Percentiles rank a stretch among this genome's conserved stretches.
phyloP scores from a whole-genome alignment of 2,888 invertebrate species.

The Eutolmus rufibarbis region DNA sequence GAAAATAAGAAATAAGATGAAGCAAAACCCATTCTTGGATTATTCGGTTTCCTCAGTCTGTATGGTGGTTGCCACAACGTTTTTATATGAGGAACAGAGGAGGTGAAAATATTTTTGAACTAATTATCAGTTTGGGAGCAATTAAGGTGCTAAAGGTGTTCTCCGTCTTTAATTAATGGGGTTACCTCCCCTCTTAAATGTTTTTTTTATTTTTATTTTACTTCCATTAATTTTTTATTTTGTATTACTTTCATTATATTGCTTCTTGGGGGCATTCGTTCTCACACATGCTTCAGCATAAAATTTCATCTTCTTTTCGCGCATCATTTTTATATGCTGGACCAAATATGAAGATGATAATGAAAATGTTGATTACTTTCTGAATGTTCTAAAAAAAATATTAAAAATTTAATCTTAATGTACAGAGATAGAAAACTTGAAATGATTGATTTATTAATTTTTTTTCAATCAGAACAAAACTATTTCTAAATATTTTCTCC shows the following conservation, averaged over 20 bases:
- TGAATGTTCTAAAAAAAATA: background rate
- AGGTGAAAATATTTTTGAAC: background rate
- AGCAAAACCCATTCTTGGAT: background rate
- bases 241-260: background rate
- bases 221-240: background rate
- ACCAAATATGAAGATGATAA: background rate
- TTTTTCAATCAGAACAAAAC: no score
- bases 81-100: background rate
- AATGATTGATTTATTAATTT: no score
- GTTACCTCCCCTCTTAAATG: background rate
- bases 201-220: background rate
- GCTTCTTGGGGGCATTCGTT: background rate
- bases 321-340: background rate
- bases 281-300: background rate
- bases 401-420: background rate
- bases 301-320: background rate
- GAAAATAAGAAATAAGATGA: background rate
- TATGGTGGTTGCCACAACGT: background rate
- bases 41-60: no score
- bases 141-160: constrained; percentile 29
- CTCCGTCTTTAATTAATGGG: constrained; percentile 25
- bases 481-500: no score
- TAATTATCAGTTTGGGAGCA: constrained; percentile 30
- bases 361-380: background rate
- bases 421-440: no score